Base-by-base conservation (phyloP, 2,113 vertebrate genomes). In the Scartelaos histophorus region DNA sequence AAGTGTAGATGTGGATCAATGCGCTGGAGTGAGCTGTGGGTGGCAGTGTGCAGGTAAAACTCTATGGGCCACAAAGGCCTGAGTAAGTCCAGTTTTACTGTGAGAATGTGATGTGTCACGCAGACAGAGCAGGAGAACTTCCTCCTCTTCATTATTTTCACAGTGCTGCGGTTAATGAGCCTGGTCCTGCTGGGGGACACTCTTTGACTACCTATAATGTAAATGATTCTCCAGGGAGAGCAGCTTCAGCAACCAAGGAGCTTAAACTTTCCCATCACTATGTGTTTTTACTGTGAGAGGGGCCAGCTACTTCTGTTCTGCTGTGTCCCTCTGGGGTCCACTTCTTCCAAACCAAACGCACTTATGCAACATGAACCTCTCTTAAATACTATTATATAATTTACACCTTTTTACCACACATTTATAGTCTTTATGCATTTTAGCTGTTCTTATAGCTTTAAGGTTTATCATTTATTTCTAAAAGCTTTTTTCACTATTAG, bases 221-320 rank as follows among this genome's bases (percentile, higher is more conserved):
- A 66, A 78, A 76, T 73, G 24, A 83, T 74, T 35, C 53, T 76
- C 58, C 67, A 70, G 47, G 75, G 67, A 66, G 5, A 57, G 67
- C 83, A 71, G 76, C 66, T 84, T 87, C 80, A 78, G 56, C 73
- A 85, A 79, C 81, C 49, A 11, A 57, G 73, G 70, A 71, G 79
- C 29, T 78, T 81, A 82, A 87, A 89, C 82, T 75, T 72, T 34
- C 80, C 79, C 83, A 90, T 91, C 83, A 82, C 81, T 87, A 76
- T 78, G 61, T 84, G 84, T 91, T 87, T 81, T 80, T 80, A 43
- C 73, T 46, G 74, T 69, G 22, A 73, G 49, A 21, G 11, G 57
- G 82, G 35, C 77, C 70, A 22, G 66, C 29, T 57, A 60, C 2
- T 29, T 2, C 45, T 74, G 45, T 51, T 75, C 51, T 69, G 67